Conservation (phyloP, 2,797 vertebrate genomes). For the Nyctalus aviator region DNA sequence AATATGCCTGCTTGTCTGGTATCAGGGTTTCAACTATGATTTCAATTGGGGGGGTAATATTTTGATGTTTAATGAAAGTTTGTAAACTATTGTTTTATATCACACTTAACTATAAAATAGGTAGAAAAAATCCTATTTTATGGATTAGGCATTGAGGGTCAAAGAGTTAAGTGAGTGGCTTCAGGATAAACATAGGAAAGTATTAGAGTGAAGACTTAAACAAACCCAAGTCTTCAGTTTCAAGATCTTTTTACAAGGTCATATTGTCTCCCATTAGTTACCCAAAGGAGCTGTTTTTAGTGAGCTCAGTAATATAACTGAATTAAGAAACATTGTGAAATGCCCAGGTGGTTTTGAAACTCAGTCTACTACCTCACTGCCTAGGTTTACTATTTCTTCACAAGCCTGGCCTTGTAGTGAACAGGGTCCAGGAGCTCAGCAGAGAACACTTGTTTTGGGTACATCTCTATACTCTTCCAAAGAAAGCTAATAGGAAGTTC, state of each 20-base stretch:
- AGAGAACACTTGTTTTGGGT: neutral
- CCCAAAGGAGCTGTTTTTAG: neutral
- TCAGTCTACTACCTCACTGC: neutral
- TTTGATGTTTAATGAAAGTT: slow-evolving; percentile 3
- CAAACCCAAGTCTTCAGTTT: neutral
- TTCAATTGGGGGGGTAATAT: neutral
- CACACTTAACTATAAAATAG: neutral
- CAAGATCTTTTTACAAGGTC: neutral
- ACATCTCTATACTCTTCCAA: neutral
- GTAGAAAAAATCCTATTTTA: neutral
- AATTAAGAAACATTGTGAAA: slow-evolving; percentile 21
- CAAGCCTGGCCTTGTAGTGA: neutral
- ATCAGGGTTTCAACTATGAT: slow-evolving; percentile 14
- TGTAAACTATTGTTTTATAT: neutral
- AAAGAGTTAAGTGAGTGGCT: neutral
- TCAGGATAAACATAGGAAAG: neutral
- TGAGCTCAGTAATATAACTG: neutral
- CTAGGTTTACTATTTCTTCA: neutral
- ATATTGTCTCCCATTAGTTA: neutral
- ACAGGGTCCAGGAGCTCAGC: neutral
- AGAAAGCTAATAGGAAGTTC: neutral
- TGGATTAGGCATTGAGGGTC: neutral
- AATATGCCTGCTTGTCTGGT: neutral
- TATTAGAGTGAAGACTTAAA: neutral
- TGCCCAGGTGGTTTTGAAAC: neutral